Evolutionary conservation across 64 coral and sea anemone genomes (phyloP).

Genomic region (Porites australiensis): DNA sequence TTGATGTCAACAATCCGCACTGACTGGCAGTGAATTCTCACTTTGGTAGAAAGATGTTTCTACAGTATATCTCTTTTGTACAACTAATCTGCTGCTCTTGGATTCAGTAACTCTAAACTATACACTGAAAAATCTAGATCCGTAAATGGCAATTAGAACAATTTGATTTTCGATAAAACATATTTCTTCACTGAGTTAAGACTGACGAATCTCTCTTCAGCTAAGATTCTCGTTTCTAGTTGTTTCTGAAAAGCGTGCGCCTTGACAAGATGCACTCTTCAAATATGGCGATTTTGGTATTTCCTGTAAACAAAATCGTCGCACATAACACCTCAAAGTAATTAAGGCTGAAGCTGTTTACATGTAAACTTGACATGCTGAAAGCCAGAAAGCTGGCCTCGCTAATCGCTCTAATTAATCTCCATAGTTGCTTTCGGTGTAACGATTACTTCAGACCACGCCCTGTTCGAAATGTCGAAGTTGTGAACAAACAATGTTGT

Average conservation of each 20-base stretch:
- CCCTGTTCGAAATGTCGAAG: background rate
- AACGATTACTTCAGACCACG: slow-evolving; percentile 29
- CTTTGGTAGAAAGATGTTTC: too few species aligned
- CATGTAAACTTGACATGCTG: slow-evolving; percentile 46
- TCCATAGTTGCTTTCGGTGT: slow-evolving; percentile 17
- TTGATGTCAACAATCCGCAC: background rate
- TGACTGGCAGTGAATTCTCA: too few species aligned
- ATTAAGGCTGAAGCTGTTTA: slow-evolving; percentile 34
- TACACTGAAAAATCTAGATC: background rate
- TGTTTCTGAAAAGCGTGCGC: background rate
- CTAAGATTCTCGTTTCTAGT: background rate
- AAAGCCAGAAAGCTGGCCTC: slow-evolving; percentile 29
- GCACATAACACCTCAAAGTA: slow-evolving; percentile 7
- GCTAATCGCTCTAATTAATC: slow-evolving; percentile 35
- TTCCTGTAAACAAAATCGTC: slow-evolving; percentile 52
- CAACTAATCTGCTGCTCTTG: background rate
- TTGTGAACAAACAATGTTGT: slow-evolving; percentile 15
- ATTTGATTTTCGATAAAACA: background rate
- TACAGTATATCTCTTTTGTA: background rate
- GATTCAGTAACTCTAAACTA: background rate
- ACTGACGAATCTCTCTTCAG: background rate
- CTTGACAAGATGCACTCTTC: background rate
- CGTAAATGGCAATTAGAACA: background rate
- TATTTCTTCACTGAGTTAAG: background rate
- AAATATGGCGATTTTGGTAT: slow-evolving; percentile 51